phyloP scores from a whole-genome alignment of 2,797 vertebrate genomes.

The Danio choprae region DNA sequence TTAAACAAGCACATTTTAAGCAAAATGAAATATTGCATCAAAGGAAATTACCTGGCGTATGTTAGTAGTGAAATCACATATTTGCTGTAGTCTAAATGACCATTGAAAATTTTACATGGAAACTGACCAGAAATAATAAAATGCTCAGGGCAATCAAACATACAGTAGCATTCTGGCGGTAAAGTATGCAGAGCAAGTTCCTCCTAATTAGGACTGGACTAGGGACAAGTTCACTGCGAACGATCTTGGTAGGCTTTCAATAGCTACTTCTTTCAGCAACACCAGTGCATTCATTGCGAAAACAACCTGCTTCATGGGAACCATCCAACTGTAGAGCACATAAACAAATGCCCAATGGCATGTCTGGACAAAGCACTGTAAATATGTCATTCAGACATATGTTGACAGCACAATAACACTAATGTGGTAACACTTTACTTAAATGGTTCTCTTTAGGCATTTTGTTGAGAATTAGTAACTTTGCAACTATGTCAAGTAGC shows the following conservation, averaged over 20 bases:
- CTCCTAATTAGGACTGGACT: constrained; percentile 52
- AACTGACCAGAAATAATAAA: background rate
- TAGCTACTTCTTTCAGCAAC: constrained; percentile 11
- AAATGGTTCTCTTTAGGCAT: background rate
- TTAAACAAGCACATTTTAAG: background rate
- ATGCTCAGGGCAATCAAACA: background rate
- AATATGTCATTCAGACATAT: constrained; percentile 25
- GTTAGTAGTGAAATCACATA: background rate
- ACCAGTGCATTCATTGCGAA: constrained; percentile 24
- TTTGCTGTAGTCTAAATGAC: background rate
- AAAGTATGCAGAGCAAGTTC: constrained; percentile 25
- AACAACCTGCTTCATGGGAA: constrained; percentile 19
- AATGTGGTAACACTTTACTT: background rate
- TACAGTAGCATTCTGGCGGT: background rate
- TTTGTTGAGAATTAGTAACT: background rate
- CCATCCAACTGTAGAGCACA: constrained; percentile 2
- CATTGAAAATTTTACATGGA: background rate
- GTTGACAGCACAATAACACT: background rate
- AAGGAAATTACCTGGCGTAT: background rate
- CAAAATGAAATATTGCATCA: background rate
- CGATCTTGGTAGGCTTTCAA: constrained; percentile 8
- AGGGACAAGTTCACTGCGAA: constrained; percentile 34
- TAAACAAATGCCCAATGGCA: constrained; percentile 14
- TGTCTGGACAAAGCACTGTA: background rate
- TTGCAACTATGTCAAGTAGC: background rate